Evolutionary conservation across 2,888 invertebrate species (phyloP), one percentile per base, ranked within the genome.

Genomic region (Xestobium rufovillosum): DNA sequence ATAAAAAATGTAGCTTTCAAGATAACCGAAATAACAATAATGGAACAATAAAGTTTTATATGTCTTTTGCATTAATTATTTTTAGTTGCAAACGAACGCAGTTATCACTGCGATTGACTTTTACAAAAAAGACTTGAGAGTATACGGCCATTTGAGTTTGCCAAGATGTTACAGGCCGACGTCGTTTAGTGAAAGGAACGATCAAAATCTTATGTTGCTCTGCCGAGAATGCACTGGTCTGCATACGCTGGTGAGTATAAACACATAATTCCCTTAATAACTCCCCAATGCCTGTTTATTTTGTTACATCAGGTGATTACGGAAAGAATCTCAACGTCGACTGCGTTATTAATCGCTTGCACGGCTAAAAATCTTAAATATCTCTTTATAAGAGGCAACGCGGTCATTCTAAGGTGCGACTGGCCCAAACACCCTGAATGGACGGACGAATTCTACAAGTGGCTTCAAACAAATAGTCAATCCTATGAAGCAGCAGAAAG

Each of bases 301-400:
- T n/a, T n/a, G n/a, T n/a, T n/a, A n/a, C n/a, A n/a, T n/a, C n/a
- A 83, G 83, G 66, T 80, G 48, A 69, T 85, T 14, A 74, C 83
- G 4, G 86, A 88, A 58, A 72, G 80, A 51, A 72, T 89, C 38
- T 87, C 87, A 3, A 84, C 86, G 2, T 72, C 81, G 0, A 87
- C 86, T 0, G 70, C 85, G 10, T 63, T 88, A 26, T 67, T 87
- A 9, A 66, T 87, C 27, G 83, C 80, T 0, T 70, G 70, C 30
- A 74, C 76, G 2, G 78, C 77, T 1, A 74, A 72, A 50, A 74
- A 75, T 46, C 63, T 87, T 36, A 69, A 70, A 12, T 68, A 69
- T 35, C 65, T 86, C 2, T 67, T 77, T 45, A 73, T 89, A 1
- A 67, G 89, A 27, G 71, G 77, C 31, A 83, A 84, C 54, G 84